These are phyloP conservation scores for Amphiura filiformis DNA, from an alignment of 35 echinoderm and acorn worm genomes.

Conservation along the genomic window DNA sequence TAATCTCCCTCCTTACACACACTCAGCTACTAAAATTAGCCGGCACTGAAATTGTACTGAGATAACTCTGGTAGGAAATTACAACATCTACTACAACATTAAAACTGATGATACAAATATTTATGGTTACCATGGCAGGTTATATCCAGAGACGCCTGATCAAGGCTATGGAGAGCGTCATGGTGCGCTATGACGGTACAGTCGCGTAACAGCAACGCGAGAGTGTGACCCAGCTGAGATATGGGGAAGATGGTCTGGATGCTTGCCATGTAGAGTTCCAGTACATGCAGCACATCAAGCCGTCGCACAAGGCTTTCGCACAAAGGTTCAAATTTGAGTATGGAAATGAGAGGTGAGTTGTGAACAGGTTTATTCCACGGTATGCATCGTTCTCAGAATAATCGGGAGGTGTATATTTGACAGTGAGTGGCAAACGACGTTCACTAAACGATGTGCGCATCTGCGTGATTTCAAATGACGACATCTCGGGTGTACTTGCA, in stretches of 20 bases:
- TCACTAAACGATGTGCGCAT: neutral
- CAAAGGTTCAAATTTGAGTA: constrained; percentile 92
- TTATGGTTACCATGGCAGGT: too few relatives aligned
- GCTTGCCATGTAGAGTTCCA: constrained; percentile 87
- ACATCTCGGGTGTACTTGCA: too few relatives aligned
- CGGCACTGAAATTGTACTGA: too few relatives aligned
- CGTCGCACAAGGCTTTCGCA: constrained; percentile 91
- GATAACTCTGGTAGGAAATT: too few relatives aligned
- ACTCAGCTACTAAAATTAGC: too few relatives aligned
- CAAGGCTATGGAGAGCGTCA: constrained; percentile 99
- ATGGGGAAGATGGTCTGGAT: constrained; percentile 95
- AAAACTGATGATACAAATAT: too few relatives aligned
- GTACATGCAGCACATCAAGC: constrained; percentile 73
- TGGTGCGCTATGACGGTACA: constrained; percentile 94
- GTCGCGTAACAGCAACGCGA: constrained; percentile 97
- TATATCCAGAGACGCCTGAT: constrained; percentile 98
- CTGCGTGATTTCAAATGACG: too few relatives aligned
- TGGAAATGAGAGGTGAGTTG: constrained; percentile 87
- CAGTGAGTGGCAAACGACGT: neutral
- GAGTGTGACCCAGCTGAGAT: constrained; percentile 91
- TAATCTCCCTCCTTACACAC: too few relatives aligned
- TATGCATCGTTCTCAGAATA: neutral
- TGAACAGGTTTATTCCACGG: neutral
- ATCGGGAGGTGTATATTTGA: neutral
- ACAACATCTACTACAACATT: too few relatives aligned